These are phyloP conservation scores for Mycteria americana DNA, from an alignment of 2,797 vertebrate genomes.

Conservation along the genomic window DNA sequence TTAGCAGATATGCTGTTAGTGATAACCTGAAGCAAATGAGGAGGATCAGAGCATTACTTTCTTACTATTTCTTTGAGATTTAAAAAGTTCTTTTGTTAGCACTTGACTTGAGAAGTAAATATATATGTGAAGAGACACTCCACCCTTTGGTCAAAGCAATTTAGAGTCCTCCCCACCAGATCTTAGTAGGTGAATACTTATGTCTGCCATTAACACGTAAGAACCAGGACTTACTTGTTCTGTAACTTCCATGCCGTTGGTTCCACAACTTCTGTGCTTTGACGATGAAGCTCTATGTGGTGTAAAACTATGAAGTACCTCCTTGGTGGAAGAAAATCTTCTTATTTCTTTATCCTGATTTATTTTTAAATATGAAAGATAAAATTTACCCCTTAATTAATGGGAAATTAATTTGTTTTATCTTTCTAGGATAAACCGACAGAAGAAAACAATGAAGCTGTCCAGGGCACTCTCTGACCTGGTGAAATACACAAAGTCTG, in stretches of 20 bases:
- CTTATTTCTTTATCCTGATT: not conserved
- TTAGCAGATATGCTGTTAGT: not conserved
- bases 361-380: not conserved
- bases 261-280: not conserved
- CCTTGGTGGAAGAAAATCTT: not conserved
- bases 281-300: not conserved
- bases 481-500: slow-evolving; percentile 95
- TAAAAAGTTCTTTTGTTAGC: not conserved
- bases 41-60: not conserved
- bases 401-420: not conserved
- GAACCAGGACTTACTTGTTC: not conserved
- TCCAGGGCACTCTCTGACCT: slow-evolving; percentile 95
- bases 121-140: not conserved
- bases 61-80: not conserved
- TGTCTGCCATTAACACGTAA: not conserved
- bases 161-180: not conserved
- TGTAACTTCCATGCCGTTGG: not conserved
- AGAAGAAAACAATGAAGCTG: slow-evolving; percentile 97
- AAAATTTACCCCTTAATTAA: not conserved
- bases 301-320: not conserved
- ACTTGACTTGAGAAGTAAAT: not conserved
- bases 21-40: not conserved
- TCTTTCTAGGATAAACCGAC: slow-evolving; percentile 73
- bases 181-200: not conserved
- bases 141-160: not conserved